These are phyloP conservation scores for Lynx canadensis DNA, from an alignment of 2,113 vertebrate species.

Conservation along the genomic window DNA sequence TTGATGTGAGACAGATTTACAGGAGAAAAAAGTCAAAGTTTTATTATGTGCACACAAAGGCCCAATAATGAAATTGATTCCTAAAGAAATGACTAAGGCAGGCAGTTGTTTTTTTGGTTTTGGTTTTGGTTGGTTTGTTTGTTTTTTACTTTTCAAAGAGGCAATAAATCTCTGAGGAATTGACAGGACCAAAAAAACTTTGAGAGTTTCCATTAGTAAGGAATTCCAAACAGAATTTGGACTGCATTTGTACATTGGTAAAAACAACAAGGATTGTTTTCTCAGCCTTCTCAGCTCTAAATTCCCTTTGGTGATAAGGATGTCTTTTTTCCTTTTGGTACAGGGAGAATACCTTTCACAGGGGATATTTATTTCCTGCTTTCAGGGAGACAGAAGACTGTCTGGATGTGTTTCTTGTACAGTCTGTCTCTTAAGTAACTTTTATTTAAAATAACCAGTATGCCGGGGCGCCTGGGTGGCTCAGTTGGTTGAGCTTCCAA, in stretches of 20 bases:
- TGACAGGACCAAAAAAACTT: neutral
- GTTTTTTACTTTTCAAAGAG: neutral
- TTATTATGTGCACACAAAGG: neutral
- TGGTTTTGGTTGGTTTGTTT: too few species aligned
- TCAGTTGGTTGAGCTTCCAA: too few species aligned
- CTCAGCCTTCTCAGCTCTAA: neutral
- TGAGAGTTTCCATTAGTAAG: neutral
- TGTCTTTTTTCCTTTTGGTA: neutral
- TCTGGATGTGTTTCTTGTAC: neutral
- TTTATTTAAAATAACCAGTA: neutral
- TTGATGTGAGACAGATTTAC: neutral
- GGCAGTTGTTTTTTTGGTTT: neutral
- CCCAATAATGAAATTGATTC: neutral
- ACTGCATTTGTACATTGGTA: neutral
- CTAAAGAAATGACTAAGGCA: neutral
- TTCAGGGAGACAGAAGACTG: neutral
- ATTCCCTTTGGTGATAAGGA: neutral
- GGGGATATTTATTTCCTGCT: neutral
- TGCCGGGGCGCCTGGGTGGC: neutral
- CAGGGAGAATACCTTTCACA: neutral
- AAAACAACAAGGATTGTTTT: neutral
- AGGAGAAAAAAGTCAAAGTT: neutral
- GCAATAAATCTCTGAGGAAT: neutral
- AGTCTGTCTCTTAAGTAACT: neutral
- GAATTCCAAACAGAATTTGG: neutral